Evolutionary conservation across 2,888 invertebrate genomes (phyloP).

Genomic region (Melipona beecheii): DNA sequence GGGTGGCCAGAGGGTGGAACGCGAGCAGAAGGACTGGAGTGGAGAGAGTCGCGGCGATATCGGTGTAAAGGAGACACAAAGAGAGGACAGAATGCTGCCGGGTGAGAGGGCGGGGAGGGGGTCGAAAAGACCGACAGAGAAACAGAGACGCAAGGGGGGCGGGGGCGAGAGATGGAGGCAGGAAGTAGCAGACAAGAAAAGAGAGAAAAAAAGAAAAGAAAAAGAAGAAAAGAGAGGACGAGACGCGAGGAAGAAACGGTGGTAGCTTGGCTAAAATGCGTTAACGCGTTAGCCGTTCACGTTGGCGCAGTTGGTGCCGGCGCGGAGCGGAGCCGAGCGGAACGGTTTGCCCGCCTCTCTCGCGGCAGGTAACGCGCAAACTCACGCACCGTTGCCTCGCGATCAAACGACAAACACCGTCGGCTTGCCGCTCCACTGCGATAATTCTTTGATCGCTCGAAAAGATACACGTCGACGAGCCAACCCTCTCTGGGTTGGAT

Average conservation of each 20-base stretch:
- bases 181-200: background rate
- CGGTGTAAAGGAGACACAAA: conserved; percentile 61
- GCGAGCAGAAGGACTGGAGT: conserved; percentile 15
- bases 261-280: conserved; percentile 65
- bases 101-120: background rate
- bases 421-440: conserved; percentile 74
- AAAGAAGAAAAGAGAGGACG: background rate
- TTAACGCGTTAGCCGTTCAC: conserved; percentile 75
- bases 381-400: conserved; percentile 76
- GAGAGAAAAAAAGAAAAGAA: background rate
- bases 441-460: conserved; percentile 82
- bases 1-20: conserved; percentile 51
- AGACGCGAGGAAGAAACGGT: conserved; percentile 24
- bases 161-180: background rate
- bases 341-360: conserved; percentile 32
- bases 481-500: conserved; percentile 33
- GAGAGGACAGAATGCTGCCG: conserved; percentile 17
- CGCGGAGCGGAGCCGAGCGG: conserved; percentile 39
- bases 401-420: conserved; percentile 79
- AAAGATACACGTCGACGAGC: conserved; percentile 76
- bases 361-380: conserved; percentile 65
- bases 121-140: background rate
- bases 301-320: conserved; percentile 13
- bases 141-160: background rate
- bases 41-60: conserved; percentile 54